These are phyloP conservation scores for Leptobrachium leishanense DNA, from an alignment of 2,113 vertebrate species.

Conservation along the genomic window DNA sequence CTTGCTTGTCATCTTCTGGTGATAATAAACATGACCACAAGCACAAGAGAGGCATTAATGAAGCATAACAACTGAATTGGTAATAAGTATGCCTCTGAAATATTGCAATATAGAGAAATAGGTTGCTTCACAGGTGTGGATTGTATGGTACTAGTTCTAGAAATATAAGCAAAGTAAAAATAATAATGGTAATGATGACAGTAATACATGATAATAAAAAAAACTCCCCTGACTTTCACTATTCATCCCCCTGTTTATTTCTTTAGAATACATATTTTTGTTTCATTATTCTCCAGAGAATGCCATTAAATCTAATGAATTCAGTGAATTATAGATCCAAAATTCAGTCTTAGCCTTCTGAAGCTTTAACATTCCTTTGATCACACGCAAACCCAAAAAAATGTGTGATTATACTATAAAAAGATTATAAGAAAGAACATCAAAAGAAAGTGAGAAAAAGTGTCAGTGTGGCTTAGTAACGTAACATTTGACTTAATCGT, in stretches of 20 bases:
- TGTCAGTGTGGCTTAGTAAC: slow-evolving; percentile 60
- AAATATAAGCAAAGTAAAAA: neutral
- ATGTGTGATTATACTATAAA: slow-evolving; percentile 67
- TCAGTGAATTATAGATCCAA: slow-evolving; percentile 63
- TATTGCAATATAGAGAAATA: slow-evolving; percentile 10
- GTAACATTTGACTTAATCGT: slow-evolving; percentile 67
- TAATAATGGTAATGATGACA: neutral
- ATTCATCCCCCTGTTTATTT: slow-evolving; percentile 66
- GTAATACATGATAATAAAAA: slow-evolving; percentile 41
- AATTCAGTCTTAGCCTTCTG: slow-evolving; percentile 62
- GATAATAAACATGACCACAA: slow-evolving; percentile 10
- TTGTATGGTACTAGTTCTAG: neutral
- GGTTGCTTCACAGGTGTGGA: slow-evolving; percentile 19
- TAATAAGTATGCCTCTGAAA: neutral
- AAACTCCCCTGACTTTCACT: slow-evolving; percentile 59
- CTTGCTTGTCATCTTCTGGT: slow-evolving; percentile 16
- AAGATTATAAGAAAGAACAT: slow-evolving; percentile 65
- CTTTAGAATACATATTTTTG: slow-evolving; percentile 59
- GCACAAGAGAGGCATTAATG: slow-evolving; percentile 9
- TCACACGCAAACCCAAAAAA: slow-evolving; percentile 62
- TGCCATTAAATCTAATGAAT: slow-evolving; percentile 71
- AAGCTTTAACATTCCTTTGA: slow-evolving; percentile 65
- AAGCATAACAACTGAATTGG: slow-evolving; percentile 15
- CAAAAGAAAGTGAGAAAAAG: slow-evolving; percentile 60
- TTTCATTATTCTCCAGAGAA: slow-evolving; percentile 61